phyloP scores from a whole-genome alignment of 2,797 vertebrate genomes.

The Sebastes cheni region DNA sequence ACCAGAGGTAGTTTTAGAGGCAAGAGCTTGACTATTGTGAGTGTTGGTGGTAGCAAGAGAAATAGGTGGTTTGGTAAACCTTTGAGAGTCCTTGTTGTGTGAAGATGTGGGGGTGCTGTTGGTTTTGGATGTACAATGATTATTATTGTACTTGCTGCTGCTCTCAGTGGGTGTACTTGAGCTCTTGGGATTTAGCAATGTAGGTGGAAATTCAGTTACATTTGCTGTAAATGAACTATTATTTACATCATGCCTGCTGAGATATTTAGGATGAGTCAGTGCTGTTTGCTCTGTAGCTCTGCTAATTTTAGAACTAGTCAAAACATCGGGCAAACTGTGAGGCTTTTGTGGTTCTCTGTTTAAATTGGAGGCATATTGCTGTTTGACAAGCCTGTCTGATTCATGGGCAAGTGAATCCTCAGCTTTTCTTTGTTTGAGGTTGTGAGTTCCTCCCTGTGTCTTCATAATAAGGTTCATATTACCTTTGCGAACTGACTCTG shows the following conservation, averaged over 20 bases:
- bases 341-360: constrained; percentile 50
- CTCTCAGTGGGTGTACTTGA: constrained; percentile 38
- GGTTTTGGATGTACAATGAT: constrained; percentile 18
- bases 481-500: constrained; percentile 34
- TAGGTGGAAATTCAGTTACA: constrained; percentile 27
- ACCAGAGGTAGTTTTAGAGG: constrained; percentile 10
- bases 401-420: constrained; percentile 27
- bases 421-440: constrained; percentile 36
- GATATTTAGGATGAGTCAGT: constrained; percentile 26
- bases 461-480: constrained; percentile 44
- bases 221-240: constrained; percentile 26
- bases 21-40: constrained; percentile 12
- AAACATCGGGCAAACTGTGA: constrained; percentile 35
- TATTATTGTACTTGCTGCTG: constrained; percentile 37
- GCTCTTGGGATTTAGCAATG: constrained; percentile 35
- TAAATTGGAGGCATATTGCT: constrained; percentile 18
- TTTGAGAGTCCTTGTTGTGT: constrained; percentile 40
- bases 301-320: constrained; percentile 55
- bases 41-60: constrained; percentile 12
- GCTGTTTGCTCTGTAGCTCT: constrained; percentile 32
- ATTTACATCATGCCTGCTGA: constrained; percentile 28
- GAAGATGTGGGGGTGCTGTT: constrained; percentile 4
- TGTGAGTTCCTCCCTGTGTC: constrained; percentile 17
- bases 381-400: constrained; percentile 24
- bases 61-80: constrained; percentile 17